These are phyloP conservation scores for Scortum barcoo DNA, from an alignment of 2,113 vertebrate genomes.

Conservation along the genomic window DNA sequence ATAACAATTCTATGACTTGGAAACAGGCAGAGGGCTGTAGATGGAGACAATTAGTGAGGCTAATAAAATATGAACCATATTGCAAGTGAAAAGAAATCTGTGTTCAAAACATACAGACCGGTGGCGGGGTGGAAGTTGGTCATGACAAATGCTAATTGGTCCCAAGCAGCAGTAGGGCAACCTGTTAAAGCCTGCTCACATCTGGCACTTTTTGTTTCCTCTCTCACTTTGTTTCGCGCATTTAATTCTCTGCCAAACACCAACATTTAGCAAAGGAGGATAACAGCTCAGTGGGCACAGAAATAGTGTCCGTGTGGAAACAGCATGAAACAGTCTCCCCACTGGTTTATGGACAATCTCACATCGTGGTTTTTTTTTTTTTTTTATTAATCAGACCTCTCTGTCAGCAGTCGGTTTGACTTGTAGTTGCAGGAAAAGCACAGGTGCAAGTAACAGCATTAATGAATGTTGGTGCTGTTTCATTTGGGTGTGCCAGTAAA, in stretches of 20 bases:
- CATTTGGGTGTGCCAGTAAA: slow-evolving; percentile 11
- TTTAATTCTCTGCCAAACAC: slow-evolving; percentile 56
- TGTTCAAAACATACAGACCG: slow-evolving; percentile 66
- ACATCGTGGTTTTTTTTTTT: too few relatives aligned
- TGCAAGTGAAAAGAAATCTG: slow-evolving; percentile 65
- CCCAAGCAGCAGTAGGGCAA: slow-evolving; percentile 68
- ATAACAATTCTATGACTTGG: slow-evolving; percentile 69
- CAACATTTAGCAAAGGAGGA: slow-evolving; percentile 51
- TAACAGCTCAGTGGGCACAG: slow-evolving; percentile 40
- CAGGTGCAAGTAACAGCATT: background rate
- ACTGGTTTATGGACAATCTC: background rate
- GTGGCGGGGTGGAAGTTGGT: slow-evolving; percentile 51
- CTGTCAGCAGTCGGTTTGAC: background rate
- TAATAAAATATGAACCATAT: slow-evolving; percentile 79
- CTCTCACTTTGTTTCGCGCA: slow-evolving; percentile 41
- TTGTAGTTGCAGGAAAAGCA: background rate
- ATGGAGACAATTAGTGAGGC: slow-evolving; percentile 73
- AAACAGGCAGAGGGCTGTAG: slow-evolving; percentile 56
- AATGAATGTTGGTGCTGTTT: background rate
- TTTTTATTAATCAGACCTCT: background rate
- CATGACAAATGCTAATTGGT: slow-evolving; percentile 76
- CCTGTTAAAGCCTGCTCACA: slow-evolving; percentile 71
- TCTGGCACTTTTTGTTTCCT: slow-evolving; percentile 61
- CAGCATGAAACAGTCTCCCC: background rate
- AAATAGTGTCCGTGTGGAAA: slow-evolving; percentile 20